Conservation (phyloP, 1,140 invertebrate species). For the Venustaconcha ellipsiformis region DNA sequence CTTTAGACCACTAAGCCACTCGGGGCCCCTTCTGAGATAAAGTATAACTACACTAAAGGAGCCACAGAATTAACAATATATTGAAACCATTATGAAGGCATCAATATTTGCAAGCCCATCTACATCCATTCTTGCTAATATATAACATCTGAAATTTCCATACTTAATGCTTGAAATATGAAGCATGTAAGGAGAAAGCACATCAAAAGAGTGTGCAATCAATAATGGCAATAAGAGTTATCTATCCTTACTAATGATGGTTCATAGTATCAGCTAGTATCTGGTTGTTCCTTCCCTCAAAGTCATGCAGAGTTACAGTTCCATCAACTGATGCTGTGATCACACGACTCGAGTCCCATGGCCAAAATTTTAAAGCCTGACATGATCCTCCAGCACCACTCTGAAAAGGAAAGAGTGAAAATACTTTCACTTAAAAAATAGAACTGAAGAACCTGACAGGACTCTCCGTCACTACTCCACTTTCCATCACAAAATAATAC, state of each 20-base stretch:
- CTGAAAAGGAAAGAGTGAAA: conserved; percentile 36
- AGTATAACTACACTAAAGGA: too few species aligned
- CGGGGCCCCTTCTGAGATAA: too few species aligned
- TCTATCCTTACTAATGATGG: conserved; percentile 44
- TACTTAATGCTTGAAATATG: not conserved
- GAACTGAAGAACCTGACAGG: not conserved
- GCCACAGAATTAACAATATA: too few species aligned
- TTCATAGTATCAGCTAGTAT: conserved; percentile 57
- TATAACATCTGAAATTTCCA: too few species aligned
- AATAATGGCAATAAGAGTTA: not conserved
- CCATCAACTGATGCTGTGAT: conserved; percentile 63
- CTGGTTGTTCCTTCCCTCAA: conserved; percentile 39
- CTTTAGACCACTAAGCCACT: too few species aligned
- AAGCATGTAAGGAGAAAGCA: not conserved
- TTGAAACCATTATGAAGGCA: not conserved
- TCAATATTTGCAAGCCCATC: not conserved
- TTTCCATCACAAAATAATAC: too few species aligned
- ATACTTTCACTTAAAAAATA: not conserved
- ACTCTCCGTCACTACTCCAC: too few species aligned
- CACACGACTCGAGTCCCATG: conserved; percentile 40
- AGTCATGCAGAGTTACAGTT: conserved; percentile 53
- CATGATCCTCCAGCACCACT: conserved; percentile 65
- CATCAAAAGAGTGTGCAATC: not conserved
- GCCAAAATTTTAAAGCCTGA: conserved; percentile 65
- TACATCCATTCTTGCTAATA: not conserved